phyloP scores from a whole-genome alignment of 2,797 vertebrate species.

The Brotula barbata region DNA sequence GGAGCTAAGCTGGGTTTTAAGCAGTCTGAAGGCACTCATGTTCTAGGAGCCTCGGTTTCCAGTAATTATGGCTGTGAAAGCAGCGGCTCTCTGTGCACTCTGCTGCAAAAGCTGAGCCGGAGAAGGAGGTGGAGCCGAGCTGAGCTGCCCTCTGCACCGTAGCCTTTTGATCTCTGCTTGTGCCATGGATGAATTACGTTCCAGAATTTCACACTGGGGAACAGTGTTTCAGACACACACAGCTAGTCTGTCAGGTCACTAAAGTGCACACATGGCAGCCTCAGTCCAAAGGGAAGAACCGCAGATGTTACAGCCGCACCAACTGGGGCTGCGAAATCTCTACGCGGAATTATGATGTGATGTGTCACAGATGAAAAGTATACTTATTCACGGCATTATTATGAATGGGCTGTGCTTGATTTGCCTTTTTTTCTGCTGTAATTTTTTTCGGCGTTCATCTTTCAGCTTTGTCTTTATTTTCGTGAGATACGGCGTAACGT shows the following conservation, averaged over 20 bases:
- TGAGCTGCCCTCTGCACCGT: constrained; percentile 70
- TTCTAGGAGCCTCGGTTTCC: constrained; percentile 47
- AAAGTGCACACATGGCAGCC: constrained; percentile 62
- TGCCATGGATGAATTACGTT: constrained; percentile 80
- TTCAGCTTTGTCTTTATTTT: constrained; percentile 41
- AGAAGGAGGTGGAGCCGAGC: constrained; percentile 49
- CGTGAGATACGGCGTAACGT: constrained; percentile 46
- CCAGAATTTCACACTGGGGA: constrained; percentile 80
- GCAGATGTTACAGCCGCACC: constrained; percentile 45
- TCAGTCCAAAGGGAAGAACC: constrained; percentile 40
- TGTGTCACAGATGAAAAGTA: constrained; percentile 36
- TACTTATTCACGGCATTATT: constrained; percentile 54
- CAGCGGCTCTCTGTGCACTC: constrained; percentile 51
- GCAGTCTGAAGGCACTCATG: background rate
- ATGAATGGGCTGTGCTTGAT: constrained; percentile 49
- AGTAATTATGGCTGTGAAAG: constrained; percentile 69
- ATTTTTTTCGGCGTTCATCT: background rate
- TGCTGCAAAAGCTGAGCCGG: constrained; percentile 41
- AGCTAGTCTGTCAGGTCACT: constrained; percentile 67
- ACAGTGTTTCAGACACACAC: constrained; percentile 71
- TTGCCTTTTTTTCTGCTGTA: constrained; percentile 2
- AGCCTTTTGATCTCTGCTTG: constrained; percentile 79
- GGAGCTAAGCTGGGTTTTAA: constrained; percentile 23
- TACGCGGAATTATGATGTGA: constrained; percentile 24
- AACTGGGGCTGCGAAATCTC: constrained; percentile 27